Base-by-base conservation (phyloP, 2,888 invertebrate genomes). In the Drosophila vallismaia region DNA sequence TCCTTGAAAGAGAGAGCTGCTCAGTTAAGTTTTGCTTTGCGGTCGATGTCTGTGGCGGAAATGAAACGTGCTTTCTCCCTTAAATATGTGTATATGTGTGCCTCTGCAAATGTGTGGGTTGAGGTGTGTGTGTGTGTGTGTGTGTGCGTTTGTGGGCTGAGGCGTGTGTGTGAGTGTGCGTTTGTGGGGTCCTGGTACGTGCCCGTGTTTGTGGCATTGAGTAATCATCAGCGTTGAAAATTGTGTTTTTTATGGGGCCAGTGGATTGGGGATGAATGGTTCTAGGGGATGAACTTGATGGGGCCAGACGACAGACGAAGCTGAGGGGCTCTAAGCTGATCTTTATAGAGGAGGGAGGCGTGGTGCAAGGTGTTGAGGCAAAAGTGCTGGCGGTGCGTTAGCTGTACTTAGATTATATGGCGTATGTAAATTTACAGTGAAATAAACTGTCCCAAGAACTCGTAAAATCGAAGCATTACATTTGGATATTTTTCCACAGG, bases 161-260 rank as follows among this genome's bases (percentile, higher is more conserved):
- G 26, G n/a, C n/a, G 29, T 14, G 28, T n/a, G 2, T 28, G 10
- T 3, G 26, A 19, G 33, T 51, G 42, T 19, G 50, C 26, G 55
- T 24, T 51, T 45, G 49, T 48, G 55, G 31, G 58, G 31, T 45
- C 38, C 56, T 58, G 60, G 36, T 66, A 67, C 51, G 58, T 59
- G 74, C 73, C 73, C 74, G 68, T 88, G 85, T 71, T 86, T 84
- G 71, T 84, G 84, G 88, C 84, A 84, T 84, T 84, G 84, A 84
- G 84, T 84, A 84, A 84, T 84, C 84, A 84, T 84, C 88, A 88
- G 81, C 85, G 82, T 80, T 88, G 84, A 84, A 84, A 88, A 84
- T 84, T 88, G 88, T 72, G 76, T 84, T 84, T 83, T 84, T 84
- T 84, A 84, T 84, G 88, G 64, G 71, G 78, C 74, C 70, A 55